Base-by-base conservation (phyloP, 2,888 invertebrate genomes). In the Diplolepis rosae region DNA sequence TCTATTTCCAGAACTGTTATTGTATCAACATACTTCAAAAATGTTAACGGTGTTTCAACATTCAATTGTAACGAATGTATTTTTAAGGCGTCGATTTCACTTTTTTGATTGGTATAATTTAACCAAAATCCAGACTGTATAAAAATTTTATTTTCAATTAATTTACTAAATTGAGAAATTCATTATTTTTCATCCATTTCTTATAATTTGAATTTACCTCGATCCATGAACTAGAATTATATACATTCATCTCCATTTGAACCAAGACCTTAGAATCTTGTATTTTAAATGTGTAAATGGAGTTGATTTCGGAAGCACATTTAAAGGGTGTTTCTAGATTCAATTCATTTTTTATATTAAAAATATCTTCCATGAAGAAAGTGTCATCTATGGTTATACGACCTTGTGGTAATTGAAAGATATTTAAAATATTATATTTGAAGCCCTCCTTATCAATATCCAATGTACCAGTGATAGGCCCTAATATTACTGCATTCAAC, bases 301-400 rank as follows among this genome's bases (percentile, higher is more conserved):
- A 91, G 69, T 89, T 90, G 22, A 93, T 86, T 73, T 91, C 90
- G 75, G 89, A 89, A 72, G 87, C 89, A 32, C 77, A 82, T 4
- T 79, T 69, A 72, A 92, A 93, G 0, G 93, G 92, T 0, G 93
- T 91, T 7, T 87, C 89, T 0, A 93, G 80, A 69, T 90, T 90
- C 13, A 93, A 83, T 11, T 91, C 89, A 85, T 93, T 93, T 69
- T 90, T 90, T 76, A 92, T 90, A 56, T 89, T 85, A 68, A 92
- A 89, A 50, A 90, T 89, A 75, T 91, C 89, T 89, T 91, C 82
- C 52, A 88, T 80, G 72, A 90, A 90, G 9, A 93, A 90, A 72
- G 90, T 90, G 84, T 94, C 91, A 72, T 90, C 89, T 56, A 93
- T 82, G 22, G 90, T 89, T 0, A 93, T 89, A 18, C 88, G 88